Base-by-base conservation (phyloP, 2,113 vertebrate genomes). In the Todiramphus chloris region DNA sequence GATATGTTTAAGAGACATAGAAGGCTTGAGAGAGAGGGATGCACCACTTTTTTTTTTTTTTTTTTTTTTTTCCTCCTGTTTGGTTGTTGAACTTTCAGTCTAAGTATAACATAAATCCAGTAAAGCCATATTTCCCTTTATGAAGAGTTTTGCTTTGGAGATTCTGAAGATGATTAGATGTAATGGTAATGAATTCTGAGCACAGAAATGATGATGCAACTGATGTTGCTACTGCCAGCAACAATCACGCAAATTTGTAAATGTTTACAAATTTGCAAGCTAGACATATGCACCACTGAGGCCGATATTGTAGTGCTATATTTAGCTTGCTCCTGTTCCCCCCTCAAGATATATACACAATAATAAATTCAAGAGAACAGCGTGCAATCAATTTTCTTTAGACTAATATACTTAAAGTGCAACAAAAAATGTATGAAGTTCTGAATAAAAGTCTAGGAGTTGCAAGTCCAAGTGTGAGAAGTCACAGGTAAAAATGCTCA, bases 201-300 rank as follows among this genome's bases (percentile, higher is more conserved):
- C 89, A 93, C 4, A 21, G 83, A 92, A 72, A 91, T 51, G 20
- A 96, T 81, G 92, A 93, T 86, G 27, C n/a, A n/a, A n/a, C n/a
- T n/a, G n/a, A n/a, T n/a, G n/a, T n/a, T n/a, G n/a, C 89, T 97
- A 90, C 92, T 96, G 80, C 67, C 88, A 96, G 87, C 56, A 97
- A 96, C 69, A 94, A 94, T 96, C 94, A 97, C 94, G 77, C 85
- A 97, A 96, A 97, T 86, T 93, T 95, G 53, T 87, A 97, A 97
- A 96, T 96, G 91, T 97, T 98, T 97, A 96, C 78, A 98, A 95
- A 96, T 97, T 85, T 94, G 59, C 72, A 94, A 97, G 73, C 69
- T 91, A 97, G 94, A 94, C 95, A 95, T 92, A 82, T 59, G 93
- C 93, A 93, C 75, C 48, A 91, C 67, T 90, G 89, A 97, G 87